Evolutionary conservation across 35 echinoderm and acorn worm species (phyloP).

Genomic region (Lytechinus variegatus): DNA sequence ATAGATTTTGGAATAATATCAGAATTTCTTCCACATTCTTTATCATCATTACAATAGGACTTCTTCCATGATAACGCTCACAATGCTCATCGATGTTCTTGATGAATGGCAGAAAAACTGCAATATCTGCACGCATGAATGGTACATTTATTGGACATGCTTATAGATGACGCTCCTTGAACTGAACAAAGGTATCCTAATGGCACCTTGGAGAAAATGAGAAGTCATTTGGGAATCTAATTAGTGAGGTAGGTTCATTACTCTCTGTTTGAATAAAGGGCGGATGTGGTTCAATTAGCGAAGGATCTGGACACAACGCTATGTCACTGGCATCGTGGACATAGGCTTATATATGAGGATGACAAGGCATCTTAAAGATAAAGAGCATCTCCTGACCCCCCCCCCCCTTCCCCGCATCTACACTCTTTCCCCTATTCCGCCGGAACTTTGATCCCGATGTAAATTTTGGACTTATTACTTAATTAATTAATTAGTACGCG

Average conservation of each 20-base stretch:
- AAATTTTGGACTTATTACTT: not conserved
- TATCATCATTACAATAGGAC: no score
- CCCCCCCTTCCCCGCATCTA: no score
- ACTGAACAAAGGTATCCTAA: not conserved
- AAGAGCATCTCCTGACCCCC: not conserved
- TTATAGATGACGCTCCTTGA: not conserved
- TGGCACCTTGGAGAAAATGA: not conserved
- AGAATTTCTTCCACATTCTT: no score
- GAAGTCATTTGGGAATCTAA: not conserved
- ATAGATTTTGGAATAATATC: no score
- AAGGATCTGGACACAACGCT: not conserved
- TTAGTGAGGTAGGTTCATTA: not conserved
- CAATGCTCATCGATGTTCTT: not conserved
- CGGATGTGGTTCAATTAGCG: not conserved
- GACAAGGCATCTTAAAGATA: not conserved
- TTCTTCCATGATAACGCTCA: not conserved
- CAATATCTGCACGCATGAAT: not conserved
- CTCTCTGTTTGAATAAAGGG: not conserved
- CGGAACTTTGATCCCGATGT: not conserved
- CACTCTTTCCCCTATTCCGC: no score
- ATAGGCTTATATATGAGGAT: not conserved
- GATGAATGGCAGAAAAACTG: not conserved
- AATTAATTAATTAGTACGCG: not conserved
- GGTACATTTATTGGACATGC: not conserved
- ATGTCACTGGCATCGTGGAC: not conserved